Evolutionary conservation across 2,888 invertebrate genomes (phyloP), one percentile per base, ranked within the genome.

Genomic region (Nebria salina): DNA sequence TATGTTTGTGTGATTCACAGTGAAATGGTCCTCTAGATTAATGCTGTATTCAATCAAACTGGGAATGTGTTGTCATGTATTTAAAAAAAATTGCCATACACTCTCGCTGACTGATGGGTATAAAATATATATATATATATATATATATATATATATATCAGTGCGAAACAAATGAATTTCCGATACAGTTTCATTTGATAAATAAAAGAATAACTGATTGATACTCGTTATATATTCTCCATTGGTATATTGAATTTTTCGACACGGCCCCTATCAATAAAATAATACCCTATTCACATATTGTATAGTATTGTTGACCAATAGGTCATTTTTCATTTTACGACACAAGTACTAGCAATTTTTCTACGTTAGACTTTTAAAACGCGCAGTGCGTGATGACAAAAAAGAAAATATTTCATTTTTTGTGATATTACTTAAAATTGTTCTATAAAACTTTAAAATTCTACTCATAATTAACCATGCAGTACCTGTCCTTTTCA

Each of bases 51-150:
- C 78, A 78, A 78, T 78, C 78, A 78, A 73, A 78, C 41, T 73
- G 74, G 66, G 72, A 73, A 78, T 80, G 80, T 80, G 80, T 80
- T 80, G 80, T 80, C 80, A 80, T 75, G 64, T n/a, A 66, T 74
- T 54, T 70, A 80, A 80, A 79, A 78, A 74, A 64, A 54, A 13
- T 13, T 54, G 54, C 54, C 13, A 13, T 54, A 11, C 13, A 54
- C 54, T 54, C 54, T 54, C 54, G 54, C 54, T 54, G 54, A 13
- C 54, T 54, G 54, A 54, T 54, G 13, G 54, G 13, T 54, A 13
- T 11, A 43, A 43, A 43, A 43, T 1, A 43, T 2, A 11, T 2
- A 54, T 13, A 54, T 13, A 11, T 13, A 8, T 54, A 54, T 54
- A 54, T 2, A 11, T 2, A 54, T 13, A 54, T 13, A 11, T 13